Evolutionary conservation across 2,113 vertebrate species (phyloP), one percentile per base, ranked within the genome.

Genomic region (Proterorhinus semilunaris): DNA sequence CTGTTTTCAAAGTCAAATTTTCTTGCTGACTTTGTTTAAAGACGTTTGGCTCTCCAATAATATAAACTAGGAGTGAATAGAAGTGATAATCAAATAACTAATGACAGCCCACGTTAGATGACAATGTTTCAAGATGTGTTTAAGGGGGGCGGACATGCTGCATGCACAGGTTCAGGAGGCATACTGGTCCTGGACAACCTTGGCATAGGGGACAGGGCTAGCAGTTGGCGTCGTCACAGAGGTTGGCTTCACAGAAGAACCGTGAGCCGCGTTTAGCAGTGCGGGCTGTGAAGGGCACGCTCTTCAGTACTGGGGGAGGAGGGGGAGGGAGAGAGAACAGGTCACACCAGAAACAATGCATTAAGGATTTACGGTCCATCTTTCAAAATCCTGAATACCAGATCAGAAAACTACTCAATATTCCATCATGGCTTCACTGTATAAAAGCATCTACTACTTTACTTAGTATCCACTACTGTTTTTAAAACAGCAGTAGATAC

Each of bases 191-290:
- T 87, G 87, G 83, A 92, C 90, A 91, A 93, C 92, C 93, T 93
- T 89, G 88, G 86, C 83, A 85, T 89, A 83, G 55, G 84, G 88
- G 83, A 89, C 73, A 72, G 90, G 87, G 92, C 93, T 97, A 98
- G 95, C 96, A 96, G 95, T 95, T 97, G 94, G 94, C 94, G 91
- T 98, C 96, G 75, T 98, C 96, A 73, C 95, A 96, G 88, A 96
- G 93, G 94, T 95, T 92, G 89, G 95, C 94, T 88, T 98, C 96
- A 74, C 96, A 96, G 96, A 98, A 97, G 96, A 98, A 97, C 88
- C 96, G 95, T 76, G 96, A 98, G 91, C 96, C 94, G 85, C 97
- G 93, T 93, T 98, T 98, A 93, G 96, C 96, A 77, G 96, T 97
- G 90, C 96, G 96, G 88, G 96, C 97, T 80, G 95, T 97, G 94